Evolutionary conservation across 2,797 vertebrate genomes (phyloP).

Genomic region (Fringilla coelebs): DNA sequence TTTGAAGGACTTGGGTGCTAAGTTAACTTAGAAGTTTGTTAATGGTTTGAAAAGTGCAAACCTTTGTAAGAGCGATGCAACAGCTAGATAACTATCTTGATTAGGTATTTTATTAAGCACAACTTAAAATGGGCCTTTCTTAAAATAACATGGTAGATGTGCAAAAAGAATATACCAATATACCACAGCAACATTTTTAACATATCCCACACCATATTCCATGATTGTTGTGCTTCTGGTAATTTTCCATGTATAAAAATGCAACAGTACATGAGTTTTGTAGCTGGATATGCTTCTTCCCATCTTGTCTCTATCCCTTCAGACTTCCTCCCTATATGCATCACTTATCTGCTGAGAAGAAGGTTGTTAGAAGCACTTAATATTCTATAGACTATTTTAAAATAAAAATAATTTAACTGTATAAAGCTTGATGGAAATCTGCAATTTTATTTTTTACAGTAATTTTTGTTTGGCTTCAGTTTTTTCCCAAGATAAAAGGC

Average conservation of each 20-base stretch:
- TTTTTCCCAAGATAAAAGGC: not conserved
- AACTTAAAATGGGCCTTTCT: not conserved
- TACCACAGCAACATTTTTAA: not conserved
- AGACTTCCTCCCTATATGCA: not conserved
- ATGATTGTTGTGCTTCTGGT: not conserved
- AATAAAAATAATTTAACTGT: not conserved
- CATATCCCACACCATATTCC: not conserved
- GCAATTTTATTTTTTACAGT: not conserved
- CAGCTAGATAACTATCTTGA: not conserved
- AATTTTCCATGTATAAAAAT: not conserved
- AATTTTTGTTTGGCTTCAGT: not conserved
- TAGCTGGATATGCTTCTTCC: rapidly evolving
- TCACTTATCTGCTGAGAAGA: not conserved
- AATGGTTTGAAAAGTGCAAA: not conserved
- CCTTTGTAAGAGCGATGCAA: not conserved
- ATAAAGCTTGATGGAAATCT: not conserved
- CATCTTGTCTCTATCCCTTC: not conserved
- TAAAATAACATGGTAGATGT: not conserved
- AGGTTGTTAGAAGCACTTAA: not conserved
- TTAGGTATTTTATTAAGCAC: not conserved
- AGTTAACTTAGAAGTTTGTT: not conserved
- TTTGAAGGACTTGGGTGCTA: not conserved
- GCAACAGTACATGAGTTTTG: not conserved
- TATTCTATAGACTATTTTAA: not conserved
- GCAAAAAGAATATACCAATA: not conserved